Evolutionary conservation across 2,797 vertebrate species (phyloP), one percentile per base, ranked within the genome.

Genomic region (Anabacerthia variegaticeps): DNA sequence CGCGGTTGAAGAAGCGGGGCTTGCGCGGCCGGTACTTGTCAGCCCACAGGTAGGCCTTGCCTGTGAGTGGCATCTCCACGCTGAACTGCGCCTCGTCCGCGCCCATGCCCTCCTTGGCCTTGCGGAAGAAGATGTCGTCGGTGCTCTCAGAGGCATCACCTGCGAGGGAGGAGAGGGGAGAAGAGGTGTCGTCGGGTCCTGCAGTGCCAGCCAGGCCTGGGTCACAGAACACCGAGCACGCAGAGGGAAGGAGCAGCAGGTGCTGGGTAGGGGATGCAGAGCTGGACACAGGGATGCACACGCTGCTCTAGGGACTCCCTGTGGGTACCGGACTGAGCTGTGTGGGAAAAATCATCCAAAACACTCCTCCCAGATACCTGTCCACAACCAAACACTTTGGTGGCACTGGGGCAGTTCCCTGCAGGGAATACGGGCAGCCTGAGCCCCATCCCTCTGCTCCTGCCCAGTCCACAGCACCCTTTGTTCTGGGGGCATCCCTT

Each of bases 1-100:
- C 99, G 0, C 99, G 98, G 98, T 99, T 99, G 98, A 99, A 99
- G 98, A 99, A 99, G 74, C 99, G 99, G 0, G 99, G 99, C 82
- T 99, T 99, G 93, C 99, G 98, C 0, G 99, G 99, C 20, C 99
- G 98, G 97, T 99, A 99, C 94, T 99, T 99, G 98, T 99, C 99
- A 0, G 99, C 99, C 99, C 99, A 99, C 67, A 99, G 98, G 94
- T 99, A 99, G 97, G 99, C 99, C 94, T 99, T 99, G 88, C 99
- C 99, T 0, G 99, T 98, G 48, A 99, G 97, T 0, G 99, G 99
- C 94, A 99, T 98, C 96, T 99, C 99, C 89, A 99, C 99, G 5
- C 99, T 99, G 98, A 99, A 99, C 98, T 99, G 99, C 0, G 99
- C 99, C 98, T 99, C 99, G 0, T 99, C 99, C 0, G 98, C 98